Percentiles rank a stretch among this genome's conserved stretches.
phyloP scores from a whole-genome alignment of 2,113 vertebrate genomes.

The Scopus umbretta region DNA sequence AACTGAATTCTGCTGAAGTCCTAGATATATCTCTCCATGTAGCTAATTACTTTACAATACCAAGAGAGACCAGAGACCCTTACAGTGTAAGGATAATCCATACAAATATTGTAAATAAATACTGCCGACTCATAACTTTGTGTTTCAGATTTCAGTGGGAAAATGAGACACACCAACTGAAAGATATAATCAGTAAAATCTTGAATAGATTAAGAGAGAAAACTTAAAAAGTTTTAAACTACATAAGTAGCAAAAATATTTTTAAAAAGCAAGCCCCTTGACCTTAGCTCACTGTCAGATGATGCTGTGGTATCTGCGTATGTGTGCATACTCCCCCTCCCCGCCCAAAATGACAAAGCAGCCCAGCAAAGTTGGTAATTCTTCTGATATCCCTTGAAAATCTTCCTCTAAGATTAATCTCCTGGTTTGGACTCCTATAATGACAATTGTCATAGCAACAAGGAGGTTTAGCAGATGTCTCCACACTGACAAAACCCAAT shows the following conservation, averaged over 20 bases:
- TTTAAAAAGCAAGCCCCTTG: background rate
- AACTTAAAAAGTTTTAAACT: conserved; percentile 37
- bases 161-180: conserved; percentile 19
- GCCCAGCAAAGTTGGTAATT: background rate
- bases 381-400: background rate
- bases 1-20: background rate
- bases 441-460: background rate
- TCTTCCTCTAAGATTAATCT: background rate
- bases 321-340: too few species aligned
- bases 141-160: conserved; percentile 51
- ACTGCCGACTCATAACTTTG: background rate
- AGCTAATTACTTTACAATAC: background rate
- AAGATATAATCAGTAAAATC: background rate
- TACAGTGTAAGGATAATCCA: background rate
- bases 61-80: background rate
- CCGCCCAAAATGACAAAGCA: too few species aligned
- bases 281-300: background rate
- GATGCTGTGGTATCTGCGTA: background rate
- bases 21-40: background rate
- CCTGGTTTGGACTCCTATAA: background rate
- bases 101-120: background rate
- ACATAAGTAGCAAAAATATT: background rate
- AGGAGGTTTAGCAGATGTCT: background rate
- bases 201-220: conserved; percentile 33
- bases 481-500: background rate